phyloP scores from a whole-genome alignment of 2,888 invertebrate genomes.

The Lagria hirta region DNA sequence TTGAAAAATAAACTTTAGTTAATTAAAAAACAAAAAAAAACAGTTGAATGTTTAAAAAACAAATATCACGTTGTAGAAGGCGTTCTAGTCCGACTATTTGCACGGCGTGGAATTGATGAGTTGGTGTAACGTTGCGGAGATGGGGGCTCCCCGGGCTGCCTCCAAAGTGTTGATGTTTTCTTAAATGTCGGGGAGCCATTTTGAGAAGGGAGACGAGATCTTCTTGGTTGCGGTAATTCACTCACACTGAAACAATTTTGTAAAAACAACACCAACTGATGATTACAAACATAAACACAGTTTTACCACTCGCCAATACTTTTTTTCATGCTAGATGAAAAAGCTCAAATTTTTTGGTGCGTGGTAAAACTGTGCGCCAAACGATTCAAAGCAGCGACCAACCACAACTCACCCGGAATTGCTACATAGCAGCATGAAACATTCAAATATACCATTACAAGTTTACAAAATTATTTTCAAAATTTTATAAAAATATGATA shows the following conservation, averaged over 20 bases:
- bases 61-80: slow-evolving; percentile 43
- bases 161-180: slow-evolving; percentile 41
- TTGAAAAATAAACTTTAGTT: slow-evolving; percentile 33
- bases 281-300: no score
- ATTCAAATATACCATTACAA: slow-evolving; percentile 52
- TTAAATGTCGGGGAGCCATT: slow-evolving; percentile 34
- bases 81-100: slow-evolving; percentile 47
- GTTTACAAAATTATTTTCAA: slow-evolving; percentile 35
- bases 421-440: slow-evolving; percentile 60
- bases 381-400: no score
- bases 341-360: no score
- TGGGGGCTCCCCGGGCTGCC: slow-evolving; percentile 45
- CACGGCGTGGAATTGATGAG: slow-evolving; percentile 45
- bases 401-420: slow-evolving; percentile 56
- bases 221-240: slow-evolving; percentile 40
- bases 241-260: slow-evolving; percentile 45
- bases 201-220: slow-evolving; percentile 40
- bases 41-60: slow-evolving; percentile 7
- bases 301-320: no score
- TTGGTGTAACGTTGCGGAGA: slow-evolving; percentile 42
- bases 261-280: background rate
- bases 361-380: no score
- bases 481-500: slow-evolving; percentile 13
- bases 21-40: slow-evolving; percentile 7
- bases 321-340: background rate